These are phyloP conservation scores for Nomia melanderi DNA, from an alignment of 1,140 invertebrate genomes.

Conservation along the genomic window DNA sequence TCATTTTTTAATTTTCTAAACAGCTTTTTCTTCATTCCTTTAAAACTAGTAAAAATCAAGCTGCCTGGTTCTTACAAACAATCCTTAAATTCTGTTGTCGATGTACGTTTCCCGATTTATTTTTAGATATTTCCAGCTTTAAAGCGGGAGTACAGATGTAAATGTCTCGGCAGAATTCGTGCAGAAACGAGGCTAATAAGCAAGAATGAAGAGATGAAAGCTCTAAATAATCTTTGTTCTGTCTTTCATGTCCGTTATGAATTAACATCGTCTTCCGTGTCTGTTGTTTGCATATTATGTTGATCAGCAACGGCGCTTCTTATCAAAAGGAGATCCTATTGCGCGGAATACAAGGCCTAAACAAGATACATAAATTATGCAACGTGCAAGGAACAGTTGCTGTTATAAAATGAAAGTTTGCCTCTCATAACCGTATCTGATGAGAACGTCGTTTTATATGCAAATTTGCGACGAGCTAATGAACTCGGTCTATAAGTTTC, in stretches of 20 bases:
- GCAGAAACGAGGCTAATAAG: not conserved
- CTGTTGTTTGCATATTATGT: slow-evolving; percentile 19
- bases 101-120: not conserved
- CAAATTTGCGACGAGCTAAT: slow-evolving; percentile 59
- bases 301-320: not conserved
- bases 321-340: slow-evolving; percentile 33
- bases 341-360: slow-evolving; percentile 20
- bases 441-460: slow-evolving; percentile 55
- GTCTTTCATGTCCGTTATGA: not conserved
- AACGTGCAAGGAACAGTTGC: slow-evolving; percentile 40
- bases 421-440: slow-evolving; percentile 56
- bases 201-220: not conserved
- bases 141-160: too few relatives aligned
- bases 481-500: slow-evolving; percentile 33
- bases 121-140: not conserved
- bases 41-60: too few relatives aligned
- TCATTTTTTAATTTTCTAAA: too few relatives aligned
- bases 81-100: not conserved
- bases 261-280: not conserved
- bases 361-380: slow-evolving; percentile 57
- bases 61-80: not conserved
- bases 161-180: not conserved
- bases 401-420: slow-evolving; percentile 56
- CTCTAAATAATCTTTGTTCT: not conserved
- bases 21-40: too few relatives aligned